Base-by-base conservation (phyloP, 2,888 invertebrate species). In the Chymomyza procnemis region DNA sequence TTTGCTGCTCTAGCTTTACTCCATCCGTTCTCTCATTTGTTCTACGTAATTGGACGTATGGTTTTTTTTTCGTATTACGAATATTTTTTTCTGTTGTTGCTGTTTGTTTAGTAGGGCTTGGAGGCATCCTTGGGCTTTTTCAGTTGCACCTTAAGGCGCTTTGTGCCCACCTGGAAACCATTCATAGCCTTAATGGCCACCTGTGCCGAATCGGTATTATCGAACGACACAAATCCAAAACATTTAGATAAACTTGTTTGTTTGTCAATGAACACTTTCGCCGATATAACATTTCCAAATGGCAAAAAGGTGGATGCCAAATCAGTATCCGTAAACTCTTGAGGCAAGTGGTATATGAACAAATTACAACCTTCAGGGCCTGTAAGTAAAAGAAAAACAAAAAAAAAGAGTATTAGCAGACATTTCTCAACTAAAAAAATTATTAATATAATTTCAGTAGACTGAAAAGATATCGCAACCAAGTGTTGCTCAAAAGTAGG, bases 201-300 rank as follows among this genome's bases (percentile, higher is more conserved):
- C 92, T 98, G 97, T 78, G 99, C 98, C 89, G 97, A 97, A 86
- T 95, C 92, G 69, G 96, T 95, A 92, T 97, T 98, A 92, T 98
- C 98, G 92, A 97, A 99, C 69, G 98, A 98, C 80, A 99, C 98
- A 92, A 99, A 99, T 88, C 98, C 99, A 92, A 99, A 99, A 93
- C 99, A 99, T 93, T 99, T 99, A 90, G 99, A 99, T 89, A 99
- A 94, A 93, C 99, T 99, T 88, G 99, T 99, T 92, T 97, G 97
- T 93, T 99, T 99, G 93, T 99, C 99, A 92, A 99, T 98, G 93
- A 99, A 99, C 92, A 99, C 99, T 94, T 99, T 99, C 88, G 99
- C 98, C 84, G 99, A 99, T 90, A 99, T 95, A 90, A 99, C 97
- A 92, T 95, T 97, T 89, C 99, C 99, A 93, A 99, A 99, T 71